phyloP scores from a whole-genome alignment of 1,140 invertebrate species.

The silkworm (Bombyx mori) region ASM3026992v2 NC_085110.1:11803501-11804000 shows the following conservation, averaged over 20 bases:
- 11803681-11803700: conserved; percentile 24
- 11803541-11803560: conserved; percentile 6
- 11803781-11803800: background rate
- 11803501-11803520: conserved; percentile 12
- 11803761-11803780: background rate
- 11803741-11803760: conserved; percentile 10
- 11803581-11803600: conserved; percentile 26
- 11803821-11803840: too few relatives aligned
- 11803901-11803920: too few relatives aligned
- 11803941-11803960: too few relatives aligned
- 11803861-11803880: too few relatives aligned
- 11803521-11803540: background rate
- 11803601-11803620: conserved; percentile 22
- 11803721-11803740: conserved; percentile 54
- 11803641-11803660: conserved; percentile 15
- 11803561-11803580: conserved; percentile 15
- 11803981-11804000: too few relatives aligned
- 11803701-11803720: conserved; percentile 39
- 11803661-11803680: conserved; percentile 4
- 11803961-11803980: too few relatives aligned
- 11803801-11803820: background rate
- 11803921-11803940: too few relatives aligned
- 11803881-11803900: too few relatives aligned
- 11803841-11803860: too few relatives aligned
- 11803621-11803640: conserved; percentile 11